These are phyloP conservation scores for Deilephila porcellus DNA, from an alignment of 2,888 invertebrate species.

Conservation along the genomic window DNA sequence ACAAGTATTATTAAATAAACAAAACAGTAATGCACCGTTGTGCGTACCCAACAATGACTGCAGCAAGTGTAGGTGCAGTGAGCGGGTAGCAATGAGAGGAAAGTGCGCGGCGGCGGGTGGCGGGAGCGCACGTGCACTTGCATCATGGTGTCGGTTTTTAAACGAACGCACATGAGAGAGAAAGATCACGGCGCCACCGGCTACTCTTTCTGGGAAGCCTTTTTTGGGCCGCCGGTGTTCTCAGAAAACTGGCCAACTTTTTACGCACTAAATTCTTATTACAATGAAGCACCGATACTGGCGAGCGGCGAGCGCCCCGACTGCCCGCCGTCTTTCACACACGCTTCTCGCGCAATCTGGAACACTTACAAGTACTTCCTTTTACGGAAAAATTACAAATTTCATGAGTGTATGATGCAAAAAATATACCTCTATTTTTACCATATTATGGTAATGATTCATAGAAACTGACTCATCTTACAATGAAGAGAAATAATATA, in stretches of 20 bases:
- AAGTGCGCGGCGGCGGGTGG: background rate
- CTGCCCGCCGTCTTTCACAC: conserved; percentile 29
- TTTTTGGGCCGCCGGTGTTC: conserved; percentile 55
- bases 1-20: background rate
- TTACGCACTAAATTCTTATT: conserved; percentile 67
- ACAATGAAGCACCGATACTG: conserved; percentile 46
- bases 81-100: background rate
- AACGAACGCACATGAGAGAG: background rate
- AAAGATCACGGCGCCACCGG: conserved; percentile 37
- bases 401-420: background rate
- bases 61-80: background rate
- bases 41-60: background rate
- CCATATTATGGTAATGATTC: too few relatives aligned
- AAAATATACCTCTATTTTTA: background rate
- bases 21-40: background rate
- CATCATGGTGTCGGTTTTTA: conserved; percentile 1
- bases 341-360: conserved; percentile 4
- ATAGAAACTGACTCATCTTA: too few relatives aligned
- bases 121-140: background rate
- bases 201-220: conserved; percentile 59
- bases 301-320: conserved; percentile 24
- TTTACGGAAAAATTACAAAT: background rate
- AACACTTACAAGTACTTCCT: background rate
- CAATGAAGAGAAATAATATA: too few relatives aligned
- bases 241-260: conserved; percentile 53